These are phyloP conservation scores for Trissonchulus sp. DNA, from an alignment of 2,888 invertebrate species.

Conservation along the genomic window DNA sequence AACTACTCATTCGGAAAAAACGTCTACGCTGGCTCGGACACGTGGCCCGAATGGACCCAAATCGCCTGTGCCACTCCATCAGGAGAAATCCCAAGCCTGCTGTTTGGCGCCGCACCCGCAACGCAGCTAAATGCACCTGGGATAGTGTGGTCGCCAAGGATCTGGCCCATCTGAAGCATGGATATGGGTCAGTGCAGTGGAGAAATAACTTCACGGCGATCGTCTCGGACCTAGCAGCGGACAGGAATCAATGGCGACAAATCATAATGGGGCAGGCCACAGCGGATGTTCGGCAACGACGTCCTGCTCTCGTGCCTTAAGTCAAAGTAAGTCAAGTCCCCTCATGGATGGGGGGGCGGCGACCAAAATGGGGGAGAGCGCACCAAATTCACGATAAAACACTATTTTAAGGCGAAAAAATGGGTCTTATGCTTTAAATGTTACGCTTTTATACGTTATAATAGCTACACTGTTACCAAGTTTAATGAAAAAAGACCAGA, in stretches of 20 bases:
- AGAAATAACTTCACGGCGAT: not conserved
- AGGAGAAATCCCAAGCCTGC: not conserved
- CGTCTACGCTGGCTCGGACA: too few species aligned
- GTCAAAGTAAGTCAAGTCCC: conserved; percentile 1
- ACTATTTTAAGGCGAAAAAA: too few species aligned
- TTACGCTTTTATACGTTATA: too few species aligned
- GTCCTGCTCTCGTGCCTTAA: not conserved
- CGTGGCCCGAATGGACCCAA: not conserved
- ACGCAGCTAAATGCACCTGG: conserved; percentile 8
- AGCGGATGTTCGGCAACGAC: not conserved
- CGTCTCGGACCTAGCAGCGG: conserved; percentile 1
- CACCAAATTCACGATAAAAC: too few species aligned
- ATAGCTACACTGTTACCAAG: too few species aligned
- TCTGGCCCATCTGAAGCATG: not conserved
- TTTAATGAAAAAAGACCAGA: too few species aligned
- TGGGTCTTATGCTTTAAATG: too few species aligned
- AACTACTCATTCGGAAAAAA: not conserved
- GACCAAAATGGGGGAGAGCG: too few species aligned
- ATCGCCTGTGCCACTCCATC: not conserved
- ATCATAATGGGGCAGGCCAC: conserved; percentile 1
- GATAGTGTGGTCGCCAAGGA: not conserved
- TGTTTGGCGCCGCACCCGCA: conserved; percentile 1
- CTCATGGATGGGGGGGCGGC: too few species aligned
- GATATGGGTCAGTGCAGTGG: not conserved
- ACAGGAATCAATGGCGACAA: conserved; percentile 3